Base-by-base conservation (phyloP, 2,888 invertebrate genomes). In the Tipula vernalis region DNA sequence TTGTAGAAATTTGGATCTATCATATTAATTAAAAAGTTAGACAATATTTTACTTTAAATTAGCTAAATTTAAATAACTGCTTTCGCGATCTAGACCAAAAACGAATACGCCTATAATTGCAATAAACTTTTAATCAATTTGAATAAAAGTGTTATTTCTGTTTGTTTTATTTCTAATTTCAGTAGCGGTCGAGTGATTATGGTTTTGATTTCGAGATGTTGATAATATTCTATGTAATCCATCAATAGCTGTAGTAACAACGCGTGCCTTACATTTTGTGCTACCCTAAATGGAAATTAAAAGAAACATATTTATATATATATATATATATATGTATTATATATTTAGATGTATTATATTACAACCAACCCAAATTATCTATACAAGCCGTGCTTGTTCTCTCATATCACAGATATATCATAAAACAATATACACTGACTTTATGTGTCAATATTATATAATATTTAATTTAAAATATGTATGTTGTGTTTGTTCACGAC, bases 171-270 rank as follows among this genome's bases (percentile, higher is more conserved):
- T 15, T 51, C 15, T 51, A 51, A 6, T 51, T 51, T 51, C 51
- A 1, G 4, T 15, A 15, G 51, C 6, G 86, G 89, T 89, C 41
- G 89, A 88, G 88, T 91, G 91, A 88, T 90, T 91, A 86, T 91
- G 91, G 15, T 15, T 5, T 51, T 51, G 51, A 83, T 89, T 89
- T 83, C 89, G 90, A 28, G 91, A 91, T 86, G 90, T 90, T 15
- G 91, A 88, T 13, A 91, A 91, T 87, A 91, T 90, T 88, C 90
- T 90, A 83, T 91, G 90, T 13, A 90, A 90, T 41, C 91, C 91
- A 71, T 91, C 90, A 4, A 91, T 89, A 39, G 91, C 89, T 87
- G 91, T 90, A 41, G 90, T 90, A 28, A 91, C 89, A 3, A 91
- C 87, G 3, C 91, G 89, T 0, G 90, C 91, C 86, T 90, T 91